Evolutionary conservation across 92 coral and sea anemone genomes (phyloP).

Genomic region (Siderastrea radians): DNA sequence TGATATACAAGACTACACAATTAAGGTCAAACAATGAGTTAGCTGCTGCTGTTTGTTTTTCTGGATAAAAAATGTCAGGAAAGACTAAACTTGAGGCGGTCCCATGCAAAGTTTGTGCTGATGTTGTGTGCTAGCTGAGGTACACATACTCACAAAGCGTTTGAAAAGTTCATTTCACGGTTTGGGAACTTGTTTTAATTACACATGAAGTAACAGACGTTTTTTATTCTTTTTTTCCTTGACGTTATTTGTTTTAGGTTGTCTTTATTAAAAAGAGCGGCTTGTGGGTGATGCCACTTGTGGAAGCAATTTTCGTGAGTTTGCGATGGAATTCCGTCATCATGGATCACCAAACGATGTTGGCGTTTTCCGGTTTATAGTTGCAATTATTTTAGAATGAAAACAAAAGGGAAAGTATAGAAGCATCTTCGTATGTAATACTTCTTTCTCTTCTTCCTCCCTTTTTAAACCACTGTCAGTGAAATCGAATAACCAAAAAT

Average conservation of each 20-base stretch:
- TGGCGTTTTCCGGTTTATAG: constrained; percentile 11
- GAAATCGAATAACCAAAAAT: neutral
- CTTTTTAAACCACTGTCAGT: neutral
- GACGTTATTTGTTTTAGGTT: constrained; percentile 5
- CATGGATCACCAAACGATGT: neutral
- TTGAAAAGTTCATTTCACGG: neutral
- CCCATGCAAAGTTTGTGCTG: constrained; percentile 1
- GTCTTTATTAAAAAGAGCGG: neutral
- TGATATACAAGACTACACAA: neutral
- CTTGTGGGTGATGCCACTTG: neutral
- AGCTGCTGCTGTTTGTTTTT: neutral
- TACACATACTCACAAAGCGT: neutral
- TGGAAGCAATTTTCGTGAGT: neutral
- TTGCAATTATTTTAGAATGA: neutral
- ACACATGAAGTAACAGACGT: neutral
- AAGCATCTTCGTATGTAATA: no score
- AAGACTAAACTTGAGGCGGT: neutral
- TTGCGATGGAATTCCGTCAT: neutral
- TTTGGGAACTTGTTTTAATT: neutral
- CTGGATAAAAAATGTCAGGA: neutral
- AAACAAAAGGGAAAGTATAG: neutral
- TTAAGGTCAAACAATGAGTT: constrained; percentile 28
- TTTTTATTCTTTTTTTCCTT: neutral
- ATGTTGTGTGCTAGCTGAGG: neutral
- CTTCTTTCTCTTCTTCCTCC: neutral